Base-by-base conservation (phyloP, 2,113 vertebrate genomes). In the Lichenostomus cassidix region DNA sequence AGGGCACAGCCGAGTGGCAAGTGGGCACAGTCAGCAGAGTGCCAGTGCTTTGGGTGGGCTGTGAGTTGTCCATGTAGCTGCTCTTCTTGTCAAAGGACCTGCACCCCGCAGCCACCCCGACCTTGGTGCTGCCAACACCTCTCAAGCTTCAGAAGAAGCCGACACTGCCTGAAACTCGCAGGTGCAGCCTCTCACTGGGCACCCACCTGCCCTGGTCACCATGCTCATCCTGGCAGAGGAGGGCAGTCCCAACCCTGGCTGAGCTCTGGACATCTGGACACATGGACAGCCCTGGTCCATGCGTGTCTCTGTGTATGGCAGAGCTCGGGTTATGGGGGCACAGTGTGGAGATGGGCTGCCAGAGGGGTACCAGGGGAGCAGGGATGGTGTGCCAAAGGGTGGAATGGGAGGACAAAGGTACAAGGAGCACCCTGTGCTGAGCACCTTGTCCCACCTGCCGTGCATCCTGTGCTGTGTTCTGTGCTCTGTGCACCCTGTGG, bases 101-200 rank as follows among this genome's bases (percentile, higher is more conserved):
- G 2, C 65, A 63, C 9, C 53, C 27, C 7, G 9, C 21, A n/a
- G 69, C 70, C n/a, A 31, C 31, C 6, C 41, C 0, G 0, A 49
- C 21, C 41, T 41, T 0, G 1, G 41, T 31, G 25, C 47, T 76
- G 47, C 41, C 22, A 69, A 31, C 35, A 63, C 10, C 35, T 25
- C 25, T n/a, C 0, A 0, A 20, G 64, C 49, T 44, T 19, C 24
- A 44, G 55, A 2, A 9, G n/a, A n/a, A 31, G 58, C 21, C 42
- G 28, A 18, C 0, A 0, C 58, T 11, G 11, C 64, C 8, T 0
- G 0, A 29, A 44, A 46, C 28, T 35, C 0, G 0, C 1, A 5
- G 56, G 41, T 3, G 1, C 59, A n/a, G 69, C 22, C 28, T 13
- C 74, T 13, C 69, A 5, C 44, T 8, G 3, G 3, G 25, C 20